phyloP scores from a whole-genome alignment of 1,140 invertebrate genomes.

The Drosophila grimshawi region DNA sequence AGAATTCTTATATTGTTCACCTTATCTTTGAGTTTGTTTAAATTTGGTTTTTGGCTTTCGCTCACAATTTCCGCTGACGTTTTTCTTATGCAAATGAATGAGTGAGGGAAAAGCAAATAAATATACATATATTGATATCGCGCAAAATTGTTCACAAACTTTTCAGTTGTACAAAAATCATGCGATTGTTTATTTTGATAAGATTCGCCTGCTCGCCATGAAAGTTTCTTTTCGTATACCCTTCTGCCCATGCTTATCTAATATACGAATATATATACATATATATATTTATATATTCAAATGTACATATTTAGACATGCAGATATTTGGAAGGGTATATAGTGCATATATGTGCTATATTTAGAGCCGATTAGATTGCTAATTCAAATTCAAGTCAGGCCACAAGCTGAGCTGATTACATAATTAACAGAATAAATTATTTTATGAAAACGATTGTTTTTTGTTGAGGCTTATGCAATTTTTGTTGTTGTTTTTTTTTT shows the following conservation, averaged over 20 bases:
- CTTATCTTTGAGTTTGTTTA: slow-evolving; percentile 1
- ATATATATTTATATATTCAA: neutral
- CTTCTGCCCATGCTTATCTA: neutral
- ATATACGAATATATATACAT: neutral
- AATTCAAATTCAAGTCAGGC: neutral
- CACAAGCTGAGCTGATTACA: neutral
- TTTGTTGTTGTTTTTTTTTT: neutral
- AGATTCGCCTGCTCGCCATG: slow-evolving; percentile 1
- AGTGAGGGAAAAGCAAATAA: slow-evolving; percentile 7
- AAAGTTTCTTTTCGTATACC: slow-evolving; percentile 1
- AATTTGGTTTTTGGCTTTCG: neutral
- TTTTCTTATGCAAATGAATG: slow-evolving; percentile 18
- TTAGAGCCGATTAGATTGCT: neutral
- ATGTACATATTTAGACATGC: neutral
- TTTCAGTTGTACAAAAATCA: slow-evolving; percentile 2
- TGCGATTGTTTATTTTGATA: slow-evolving; percentile 11
- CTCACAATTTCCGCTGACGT: slow-evolving; percentile 2
- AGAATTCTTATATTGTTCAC: neutral
- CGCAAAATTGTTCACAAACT: neutral
- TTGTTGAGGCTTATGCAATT: too few relatives aligned
- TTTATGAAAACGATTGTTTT: too few relatives aligned
- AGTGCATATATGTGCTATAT: neutral
- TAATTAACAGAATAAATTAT: neutral
- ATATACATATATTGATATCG: slow-evolving; percentile 16
- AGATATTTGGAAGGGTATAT: neutral